A percentile compares a stretch with the other conserved stretches of the same genome.
Conservation (phyloP, 1,140 invertebrate species). For the Lepidurus apus region DNA sequence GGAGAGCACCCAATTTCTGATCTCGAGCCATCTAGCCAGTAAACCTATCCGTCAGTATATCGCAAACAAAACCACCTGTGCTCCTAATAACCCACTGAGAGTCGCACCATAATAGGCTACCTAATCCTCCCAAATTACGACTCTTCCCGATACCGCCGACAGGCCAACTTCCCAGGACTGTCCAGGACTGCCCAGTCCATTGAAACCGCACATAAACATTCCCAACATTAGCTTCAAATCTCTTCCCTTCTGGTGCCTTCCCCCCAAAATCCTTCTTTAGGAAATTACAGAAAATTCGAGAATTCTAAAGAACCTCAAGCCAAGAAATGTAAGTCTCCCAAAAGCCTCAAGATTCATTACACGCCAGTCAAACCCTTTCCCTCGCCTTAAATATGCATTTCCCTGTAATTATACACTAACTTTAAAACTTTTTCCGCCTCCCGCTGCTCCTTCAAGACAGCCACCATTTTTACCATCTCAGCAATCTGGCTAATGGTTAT, state of each 20-base stretch:
- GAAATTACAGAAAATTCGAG: no score
- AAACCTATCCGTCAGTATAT: not conserved
- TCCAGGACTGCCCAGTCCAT: not conserved
- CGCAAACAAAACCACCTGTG: not conserved
- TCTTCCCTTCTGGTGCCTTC: no score
- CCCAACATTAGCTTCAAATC: no score
- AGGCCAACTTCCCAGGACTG: not conserved
- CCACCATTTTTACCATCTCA: slow-evolving; percentile 3
- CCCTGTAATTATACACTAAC: not conserved
- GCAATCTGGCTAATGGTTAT: not conserved
- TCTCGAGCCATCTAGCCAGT: not conserved
- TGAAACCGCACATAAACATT: no score
- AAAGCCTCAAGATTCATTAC: not conserved
- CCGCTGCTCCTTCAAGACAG: not conserved
- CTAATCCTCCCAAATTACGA: not conserved
- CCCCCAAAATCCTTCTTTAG: no score
- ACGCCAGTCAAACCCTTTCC: not conserved
- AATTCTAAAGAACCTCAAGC: no score
- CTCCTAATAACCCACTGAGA: not conserved
- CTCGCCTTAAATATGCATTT: not conserved
- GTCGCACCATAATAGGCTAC: not conserved
- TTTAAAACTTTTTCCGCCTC: not conserved
- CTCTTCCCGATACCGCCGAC: not conserved
- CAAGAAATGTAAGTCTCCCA: not conserved
- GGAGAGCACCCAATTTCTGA: not conserved